Evolutionary conservation across 2,888 invertebrate species (phyloP).

Genomic region (Cyrtodaria siliqua): DNA sequence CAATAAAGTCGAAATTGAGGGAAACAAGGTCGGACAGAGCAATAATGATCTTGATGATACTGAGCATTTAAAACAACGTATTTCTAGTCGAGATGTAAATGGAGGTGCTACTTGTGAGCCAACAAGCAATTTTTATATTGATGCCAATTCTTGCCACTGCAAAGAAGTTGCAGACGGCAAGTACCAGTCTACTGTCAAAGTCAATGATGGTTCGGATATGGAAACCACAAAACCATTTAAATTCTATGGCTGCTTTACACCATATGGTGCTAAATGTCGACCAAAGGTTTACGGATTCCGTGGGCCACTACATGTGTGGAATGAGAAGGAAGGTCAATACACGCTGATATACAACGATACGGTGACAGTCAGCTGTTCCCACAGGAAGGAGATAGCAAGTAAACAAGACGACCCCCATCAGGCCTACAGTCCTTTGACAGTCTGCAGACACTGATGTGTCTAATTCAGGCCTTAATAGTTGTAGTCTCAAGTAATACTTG

Average conservation of each 20-base stretch:
- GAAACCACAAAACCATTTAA: slow-evolving; percentile 10
- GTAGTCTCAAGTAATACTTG: too few species aligned
- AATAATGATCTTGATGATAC: neutral
- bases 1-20: neutral
- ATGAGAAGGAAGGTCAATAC: slow-evolving; percentile 43
- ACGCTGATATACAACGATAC: slow-evolving; percentile 62
- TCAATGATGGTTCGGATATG: neutral
- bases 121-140: too few species aligned
- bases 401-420: slow-evolving; percentile 24
- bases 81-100: too few species aligned
- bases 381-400: slow-evolving; percentile 16
- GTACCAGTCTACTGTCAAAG: neutral
- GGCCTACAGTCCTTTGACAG: slow-evolving; percentile 30
- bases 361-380: slow-evolving; percentile 22
- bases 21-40: neutral
- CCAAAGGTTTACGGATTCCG: slow-evolving; percentile 69
- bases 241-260: slow-evolving; percentile 73
- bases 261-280: slow-evolving; percentile 67
- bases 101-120: too few species aligned
- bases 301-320: slow-evolving; percentile 66
- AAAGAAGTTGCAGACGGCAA: too few species aligned
- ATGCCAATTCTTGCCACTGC: too few species aligned
- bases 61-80: too few species aligned
- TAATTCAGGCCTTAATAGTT: too few species aligned
- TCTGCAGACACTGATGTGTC: slow-evolving; percentile 3